Evolutionary conservation across 2,888 invertebrate species (phyloP).

Genomic region (Limenitis camilla): DNA sequence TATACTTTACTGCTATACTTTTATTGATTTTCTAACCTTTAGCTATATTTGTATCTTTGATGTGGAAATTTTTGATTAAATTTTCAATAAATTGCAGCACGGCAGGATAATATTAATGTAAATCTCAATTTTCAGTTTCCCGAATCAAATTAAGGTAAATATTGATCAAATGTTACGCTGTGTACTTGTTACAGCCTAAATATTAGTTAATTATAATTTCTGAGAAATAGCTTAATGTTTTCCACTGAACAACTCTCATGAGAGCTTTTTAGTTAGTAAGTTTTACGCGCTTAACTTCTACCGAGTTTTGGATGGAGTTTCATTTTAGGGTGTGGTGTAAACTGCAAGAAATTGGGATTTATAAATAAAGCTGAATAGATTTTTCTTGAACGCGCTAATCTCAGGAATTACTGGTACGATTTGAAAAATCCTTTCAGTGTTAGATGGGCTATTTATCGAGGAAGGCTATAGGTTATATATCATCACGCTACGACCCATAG

Average conservation of each 20-base stretch:
- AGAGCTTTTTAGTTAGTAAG: not conserved
- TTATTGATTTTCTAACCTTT: conserved; percentile 6
- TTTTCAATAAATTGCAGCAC: too few species aligned
- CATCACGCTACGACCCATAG: too few species aligned
- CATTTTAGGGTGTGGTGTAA: not conserved
- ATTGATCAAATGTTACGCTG: too few species aligned
- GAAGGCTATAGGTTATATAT: too few species aligned
- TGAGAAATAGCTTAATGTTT: not conserved
- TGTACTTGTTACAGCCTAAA: not conserved
- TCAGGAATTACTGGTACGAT: too few species aligned
- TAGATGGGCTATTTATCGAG: too few species aligned
- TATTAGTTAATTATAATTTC: not conserved
- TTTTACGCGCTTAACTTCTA: not conserved
- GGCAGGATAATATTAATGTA: too few species aligned
- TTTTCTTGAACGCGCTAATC: too few species aligned
- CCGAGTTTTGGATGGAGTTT: not conserved
- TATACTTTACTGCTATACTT: not conserved
- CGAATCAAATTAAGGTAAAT: too few species aligned
- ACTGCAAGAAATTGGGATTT: not conserved
- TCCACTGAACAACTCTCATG: not conserved
- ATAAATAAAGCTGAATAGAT: not conserved
- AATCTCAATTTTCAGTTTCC: too few species aligned
- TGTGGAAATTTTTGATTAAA: not conserved
- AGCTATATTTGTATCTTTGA: not conserved
- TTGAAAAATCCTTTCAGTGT: too few species aligned